Evolutionary conservation across 2,797 vertebrate genomes (phyloP), one percentile per base, ranked within the genome.

Genomic region (Enteromius radiatus): DNA sequence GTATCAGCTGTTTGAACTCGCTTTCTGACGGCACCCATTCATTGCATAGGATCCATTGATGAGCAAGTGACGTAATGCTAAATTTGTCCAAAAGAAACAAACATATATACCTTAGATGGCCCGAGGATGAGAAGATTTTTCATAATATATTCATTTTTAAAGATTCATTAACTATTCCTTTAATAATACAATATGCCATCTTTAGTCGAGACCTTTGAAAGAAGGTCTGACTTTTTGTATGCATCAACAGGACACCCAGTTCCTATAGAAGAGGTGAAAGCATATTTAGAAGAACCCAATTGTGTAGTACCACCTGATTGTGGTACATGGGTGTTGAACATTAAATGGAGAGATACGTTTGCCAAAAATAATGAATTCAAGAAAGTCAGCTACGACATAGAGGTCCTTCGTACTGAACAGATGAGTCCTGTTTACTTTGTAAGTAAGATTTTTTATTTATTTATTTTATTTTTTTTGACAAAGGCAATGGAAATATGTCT

Each of bases 261-360:
- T 10, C 5, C 68, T 38, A 45, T 71, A 14, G 82, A 77, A 3
- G 21, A 86, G 31, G 28, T 86, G 12, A 19, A 17, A 4, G 36
- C 85, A 17, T 64, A 45, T 69, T 0, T 33, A 21, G 83, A 86
- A 4, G 33, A n/a, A 43, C 47, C 10, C 0, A 15, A 15, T 61
- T 61, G 59, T 61, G 5, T 26, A 21, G 3, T 0, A 4, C 0
- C 5, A 4, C 0, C 5, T 2, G 1, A 71, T 4, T 0, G 15
- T 0, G 85, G 83, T 21, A 26, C 26, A 17, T 85, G 76, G 81
- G 84, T 1, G 26, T 69, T 93, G 19, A 26, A 49, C 28, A 0
- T 91, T 10, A 73, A 69, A 6, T 94, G 94, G 94, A 73, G 80
- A 3, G 88, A 92, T 15, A 67, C 81, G 7, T 76, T 86, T 0